Percentiles rank a stretch among this genome's conserved stretches.
These are phyloP conservation scores for Falcaria lacertinaria DNA, from an alignment of 2,888 invertebrate genomes.

Conservation along the genomic window DNA sequence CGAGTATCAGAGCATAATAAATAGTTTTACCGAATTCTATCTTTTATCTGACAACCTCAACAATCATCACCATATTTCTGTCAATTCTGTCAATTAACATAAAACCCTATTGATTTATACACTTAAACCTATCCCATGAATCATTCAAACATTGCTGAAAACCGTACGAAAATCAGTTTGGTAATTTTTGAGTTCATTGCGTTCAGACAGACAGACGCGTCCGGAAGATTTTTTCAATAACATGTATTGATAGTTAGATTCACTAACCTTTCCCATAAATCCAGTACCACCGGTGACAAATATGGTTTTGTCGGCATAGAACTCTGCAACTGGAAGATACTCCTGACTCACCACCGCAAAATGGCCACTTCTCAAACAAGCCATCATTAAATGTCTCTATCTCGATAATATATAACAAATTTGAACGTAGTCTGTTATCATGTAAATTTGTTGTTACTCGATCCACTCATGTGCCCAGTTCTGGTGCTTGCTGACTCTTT, in stretches of 20 bases:
- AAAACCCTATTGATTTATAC: too few relatives aligned
- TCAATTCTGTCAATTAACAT: too few relatives aligned
- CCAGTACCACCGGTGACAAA: constrained; percentile 93
- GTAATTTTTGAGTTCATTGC: too few relatives aligned
- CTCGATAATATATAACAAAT: background rate
- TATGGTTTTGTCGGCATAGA: constrained; percentile 85
- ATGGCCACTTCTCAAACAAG: constrained; percentile 54
- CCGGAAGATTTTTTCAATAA: background rate
- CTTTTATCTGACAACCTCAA: too few relatives aligned
- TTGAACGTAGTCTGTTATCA: background rate
- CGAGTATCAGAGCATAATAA: too few relatives aligned
- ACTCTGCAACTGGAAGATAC: constrained; percentile 81
- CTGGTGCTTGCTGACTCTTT: background rate
- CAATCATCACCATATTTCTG: too few relatives aligned
- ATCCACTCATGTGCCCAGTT: background rate
- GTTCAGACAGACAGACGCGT: too few relatives aligned
- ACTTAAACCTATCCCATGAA: too few relatives aligned
- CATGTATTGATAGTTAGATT: constrained; percentile 8
- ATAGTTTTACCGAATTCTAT: too few relatives aligned
- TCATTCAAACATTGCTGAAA: too few relatives aligned
- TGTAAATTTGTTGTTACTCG: background rate
- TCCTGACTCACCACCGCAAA: constrained; percentile 49
- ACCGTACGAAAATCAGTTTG: too few relatives aligned
- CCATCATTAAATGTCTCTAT: constrained; percentile 60
- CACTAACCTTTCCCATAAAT: constrained; percentile 89